Conservation (phyloP, 2,888 invertebrate genomes). For the Hirtodrosophila duncani region DNA sequence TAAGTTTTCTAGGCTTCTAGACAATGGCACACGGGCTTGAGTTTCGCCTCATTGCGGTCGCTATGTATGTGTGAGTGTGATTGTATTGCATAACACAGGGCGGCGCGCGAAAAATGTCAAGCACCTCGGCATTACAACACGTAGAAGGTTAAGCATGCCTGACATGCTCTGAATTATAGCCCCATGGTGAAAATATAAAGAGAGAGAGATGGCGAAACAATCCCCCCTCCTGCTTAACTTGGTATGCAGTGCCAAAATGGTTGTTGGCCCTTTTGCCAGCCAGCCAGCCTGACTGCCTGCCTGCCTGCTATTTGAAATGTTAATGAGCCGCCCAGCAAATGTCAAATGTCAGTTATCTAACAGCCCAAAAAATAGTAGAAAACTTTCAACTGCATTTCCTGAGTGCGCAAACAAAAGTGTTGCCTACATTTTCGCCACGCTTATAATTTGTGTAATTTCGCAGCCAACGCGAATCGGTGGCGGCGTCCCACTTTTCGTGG, state of each 20-base stretch:
- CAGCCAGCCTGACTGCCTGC: slow-evolving; percentile 35
- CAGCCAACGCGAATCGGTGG: slow-evolving; percentile 44
- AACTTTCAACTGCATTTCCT: slow-evolving; percentile 50
- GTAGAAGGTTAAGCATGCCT: slow-evolving; percentile 60
- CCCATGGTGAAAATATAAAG: not conserved
- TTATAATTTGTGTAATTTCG: slow-evolving; percentile 61
- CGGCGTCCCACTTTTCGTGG: slow-evolving; percentile 49
- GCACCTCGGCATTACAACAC: slow-evolving; percentile 54
- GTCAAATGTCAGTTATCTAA: slow-evolving; percentile 57
- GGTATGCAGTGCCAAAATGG: slow-evolving; percentile 3
- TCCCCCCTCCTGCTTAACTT: too few relatives aligned
- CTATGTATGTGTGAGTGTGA: slow-evolving; percentile 21
- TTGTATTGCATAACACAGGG: slow-evolving; percentile 58
- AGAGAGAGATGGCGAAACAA: not conserved
- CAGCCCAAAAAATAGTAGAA: slow-evolving; percentile 30
- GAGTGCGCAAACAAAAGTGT: not conserved
- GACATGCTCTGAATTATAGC: slow-evolving; percentile 43
- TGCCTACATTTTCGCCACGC: slow-evolving; percentile 17
- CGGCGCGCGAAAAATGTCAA: slow-evolving; percentile 60
- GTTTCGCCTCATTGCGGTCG: slow-evolving; percentile 7
- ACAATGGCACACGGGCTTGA: slow-evolving; percentile 30
- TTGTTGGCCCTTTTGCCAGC: too few relatives aligned
- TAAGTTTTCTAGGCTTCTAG: slow-evolving; percentile 48
- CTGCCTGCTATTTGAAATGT: slow-evolving; percentile 48
- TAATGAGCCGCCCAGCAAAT: slow-evolving; percentile 56